Conservation (phyloP, 2,113 vertebrate genomes). For the Corapipo altera region DNA sequence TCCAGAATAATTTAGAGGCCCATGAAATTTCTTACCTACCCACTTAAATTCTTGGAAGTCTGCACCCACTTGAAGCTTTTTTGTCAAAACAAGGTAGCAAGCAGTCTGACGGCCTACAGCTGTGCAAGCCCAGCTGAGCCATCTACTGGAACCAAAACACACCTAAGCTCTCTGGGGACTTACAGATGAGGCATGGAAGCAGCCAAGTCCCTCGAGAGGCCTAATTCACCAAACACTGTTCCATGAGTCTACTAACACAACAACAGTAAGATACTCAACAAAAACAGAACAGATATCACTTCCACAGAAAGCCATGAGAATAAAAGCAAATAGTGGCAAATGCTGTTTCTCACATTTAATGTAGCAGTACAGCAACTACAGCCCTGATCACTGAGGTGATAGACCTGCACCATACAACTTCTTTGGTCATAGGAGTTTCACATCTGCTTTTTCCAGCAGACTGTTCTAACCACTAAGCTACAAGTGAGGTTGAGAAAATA, state of each 20-base stretch:
- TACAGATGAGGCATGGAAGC: background rate
- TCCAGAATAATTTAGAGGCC: background rate
- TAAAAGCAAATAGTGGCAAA: background rate
- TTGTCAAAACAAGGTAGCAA: background rate
- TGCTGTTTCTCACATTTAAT: background rate
- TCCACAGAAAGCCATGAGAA: background rate
- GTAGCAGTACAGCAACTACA: rapidly evolving
- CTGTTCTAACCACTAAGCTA: background rate
- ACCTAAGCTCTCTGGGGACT: background rate
- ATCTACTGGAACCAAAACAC: background rate
- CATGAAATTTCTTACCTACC: background rate
- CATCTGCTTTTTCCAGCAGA: background rate
- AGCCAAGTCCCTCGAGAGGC: background rate
- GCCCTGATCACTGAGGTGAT: background rate
- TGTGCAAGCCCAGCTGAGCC: background rate
- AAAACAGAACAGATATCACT: background rate
- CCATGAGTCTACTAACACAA: background rate
- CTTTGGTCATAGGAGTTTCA: background rate
- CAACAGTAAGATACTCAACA: background rate
- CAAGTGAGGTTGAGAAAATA: background rate
- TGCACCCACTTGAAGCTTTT: background rate
- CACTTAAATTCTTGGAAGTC: background rate
- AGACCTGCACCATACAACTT: background rate
- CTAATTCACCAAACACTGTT: background rate
- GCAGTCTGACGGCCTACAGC: background rate